These are phyloP conservation scores for Drosophila bocki DNA, from an alignment of 1,140 invertebrate genomes.

Conservation along the genomic window DNA sequence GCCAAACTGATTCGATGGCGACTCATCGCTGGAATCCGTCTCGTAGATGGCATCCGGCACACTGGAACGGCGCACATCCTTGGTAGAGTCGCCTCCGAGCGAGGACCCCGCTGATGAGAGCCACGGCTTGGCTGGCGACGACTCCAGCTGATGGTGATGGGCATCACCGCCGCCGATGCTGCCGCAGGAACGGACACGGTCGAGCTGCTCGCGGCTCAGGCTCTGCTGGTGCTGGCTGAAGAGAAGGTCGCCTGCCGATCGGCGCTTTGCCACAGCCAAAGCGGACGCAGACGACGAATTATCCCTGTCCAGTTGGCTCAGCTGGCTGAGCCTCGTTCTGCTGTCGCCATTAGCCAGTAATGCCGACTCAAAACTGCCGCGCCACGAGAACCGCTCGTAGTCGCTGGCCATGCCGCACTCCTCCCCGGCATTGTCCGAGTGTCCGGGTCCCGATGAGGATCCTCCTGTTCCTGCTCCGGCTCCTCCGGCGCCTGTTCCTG, in stretches of 20 bases:
- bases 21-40: constrained; percentile 88
- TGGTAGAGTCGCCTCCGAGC: constrained; percentile 65
- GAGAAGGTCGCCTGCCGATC: constrained; percentile 91
- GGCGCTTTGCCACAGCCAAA: constrained; percentile 89
- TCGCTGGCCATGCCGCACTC: constrained; percentile 92
- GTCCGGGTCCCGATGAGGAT: constrained; percentile 12
- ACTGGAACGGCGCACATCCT: constrained; percentile 86
- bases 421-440: constrained; percentile 87
- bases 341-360: constrained; percentile 92
- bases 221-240: constrained; percentile 91
- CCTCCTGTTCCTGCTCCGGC: constrained; percentile 20
- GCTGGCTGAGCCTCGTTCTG: constrained; percentile 90
- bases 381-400: constrained; percentile 95
- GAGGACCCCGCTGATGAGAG: constrained; percentile 73
- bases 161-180: constrained; percentile 90
- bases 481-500: neutral
- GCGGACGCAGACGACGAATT: constrained; percentile 88
- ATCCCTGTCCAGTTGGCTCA: constrained; percentile 87
- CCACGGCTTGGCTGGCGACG: constrained; percentile 86
- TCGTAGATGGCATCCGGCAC: constrained; percentile 89
- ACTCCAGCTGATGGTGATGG: constrained; percentile 86
- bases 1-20: constrained; percentile 86
- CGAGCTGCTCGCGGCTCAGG: constrained; percentile 90
- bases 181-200: constrained; percentile 92
- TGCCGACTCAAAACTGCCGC: constrained; percentile 95